Conservation (phyloP, 2,113 vertebrate species). For the Paramormyrops kingsleyae region DNA sequence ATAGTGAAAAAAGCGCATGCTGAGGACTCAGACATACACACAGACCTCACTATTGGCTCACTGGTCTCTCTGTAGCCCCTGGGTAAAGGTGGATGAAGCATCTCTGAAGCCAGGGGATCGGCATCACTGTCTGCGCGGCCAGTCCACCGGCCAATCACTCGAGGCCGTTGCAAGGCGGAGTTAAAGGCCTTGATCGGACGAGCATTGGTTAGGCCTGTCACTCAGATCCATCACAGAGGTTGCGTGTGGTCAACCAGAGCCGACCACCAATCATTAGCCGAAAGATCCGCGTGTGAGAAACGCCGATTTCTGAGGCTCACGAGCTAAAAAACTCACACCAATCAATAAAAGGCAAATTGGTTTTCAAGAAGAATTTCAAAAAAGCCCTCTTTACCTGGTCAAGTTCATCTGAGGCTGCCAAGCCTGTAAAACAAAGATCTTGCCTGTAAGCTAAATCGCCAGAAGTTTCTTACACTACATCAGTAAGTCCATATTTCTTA, state of each 20-base stretch:
- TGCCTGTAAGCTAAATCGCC: neutral
- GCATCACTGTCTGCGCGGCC: conserved; percentile 85
- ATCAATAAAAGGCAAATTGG: neutral
- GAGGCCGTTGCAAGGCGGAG: conserved; percentile 74
- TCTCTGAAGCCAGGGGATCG: conserved; percentile 88
- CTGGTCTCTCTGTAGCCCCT: conserved; percentile 72
- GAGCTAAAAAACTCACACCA: neutral
- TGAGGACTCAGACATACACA: neutral
- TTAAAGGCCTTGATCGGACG: conserved; percentile 60
- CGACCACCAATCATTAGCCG: neutral
- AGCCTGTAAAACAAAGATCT: conserved; percentile 66
- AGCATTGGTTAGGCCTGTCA: neutral
- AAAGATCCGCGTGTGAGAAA: neutral
- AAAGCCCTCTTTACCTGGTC: conserved; percentile 74
- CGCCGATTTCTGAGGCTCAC: neutral
- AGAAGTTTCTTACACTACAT: neutral
- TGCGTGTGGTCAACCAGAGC: neutral
- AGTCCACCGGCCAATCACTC: conserved; percentile 91
- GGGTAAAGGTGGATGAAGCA: conserved; percentile 85
- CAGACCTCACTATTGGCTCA: conserved; percentile 77
- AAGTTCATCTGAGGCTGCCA: conserved; percentile 84
- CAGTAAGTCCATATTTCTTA: neutral
- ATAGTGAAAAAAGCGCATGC: neutral
- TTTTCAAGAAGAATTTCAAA: neutral
- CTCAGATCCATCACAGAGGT: neutral